phyloP scores from a whole-genome alignment of 2,797 vertebrate species.

The Sebastes matsubarae region DNA sequence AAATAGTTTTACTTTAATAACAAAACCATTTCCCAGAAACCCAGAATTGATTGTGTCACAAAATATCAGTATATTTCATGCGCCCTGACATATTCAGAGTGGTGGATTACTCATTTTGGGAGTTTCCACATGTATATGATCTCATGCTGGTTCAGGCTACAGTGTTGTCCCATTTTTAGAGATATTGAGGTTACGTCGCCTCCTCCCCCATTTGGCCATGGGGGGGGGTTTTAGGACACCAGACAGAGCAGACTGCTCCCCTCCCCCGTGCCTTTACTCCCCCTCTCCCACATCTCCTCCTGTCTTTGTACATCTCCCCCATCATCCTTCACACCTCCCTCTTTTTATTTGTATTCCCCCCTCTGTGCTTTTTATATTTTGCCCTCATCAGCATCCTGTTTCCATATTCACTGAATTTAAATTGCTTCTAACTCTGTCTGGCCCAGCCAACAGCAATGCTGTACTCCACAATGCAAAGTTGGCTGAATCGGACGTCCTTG shows the following conservation, averaged over 20 bases:
- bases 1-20: not conserved
- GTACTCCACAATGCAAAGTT: not conserved
- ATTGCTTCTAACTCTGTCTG: not conserved
- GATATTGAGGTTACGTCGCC: slow-evolving; percentile 36
- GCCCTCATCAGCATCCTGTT: slow-evolving; percentile 21
- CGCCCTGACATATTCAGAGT: not conserved
- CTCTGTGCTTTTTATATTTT: slow-evolving; percentile 16
- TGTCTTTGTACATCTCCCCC: slow-evolving; percentile 20
- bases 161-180: slow-evolving; percentile 7
- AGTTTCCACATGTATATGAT: not conserved
- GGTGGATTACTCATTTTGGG: not conserved
- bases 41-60: not conserved
- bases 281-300: not conserved
- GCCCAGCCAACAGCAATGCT: not conserved
- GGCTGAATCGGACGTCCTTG: slow-evolving; percentile 9
- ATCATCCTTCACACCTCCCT: slow-evolving; percentile 4
- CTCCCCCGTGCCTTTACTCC: slow-evolving; percentile 12
- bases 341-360: not conserved
- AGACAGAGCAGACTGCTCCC: slow-evolving; percentile 32
- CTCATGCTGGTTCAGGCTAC: not conserved
- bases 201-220: not conserved
- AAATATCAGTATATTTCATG: not conserved
- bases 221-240: slow-evolving; percentile 54
- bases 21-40: not conserved
- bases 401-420: slow-evolving; percentile 25